Percentiles rank a stretch among this genome's conserved stretches.
Evolutionary conservation across 2,113 vertebrate species (phyloP).

Genomic region (Heptranchias perlo): DNA sequence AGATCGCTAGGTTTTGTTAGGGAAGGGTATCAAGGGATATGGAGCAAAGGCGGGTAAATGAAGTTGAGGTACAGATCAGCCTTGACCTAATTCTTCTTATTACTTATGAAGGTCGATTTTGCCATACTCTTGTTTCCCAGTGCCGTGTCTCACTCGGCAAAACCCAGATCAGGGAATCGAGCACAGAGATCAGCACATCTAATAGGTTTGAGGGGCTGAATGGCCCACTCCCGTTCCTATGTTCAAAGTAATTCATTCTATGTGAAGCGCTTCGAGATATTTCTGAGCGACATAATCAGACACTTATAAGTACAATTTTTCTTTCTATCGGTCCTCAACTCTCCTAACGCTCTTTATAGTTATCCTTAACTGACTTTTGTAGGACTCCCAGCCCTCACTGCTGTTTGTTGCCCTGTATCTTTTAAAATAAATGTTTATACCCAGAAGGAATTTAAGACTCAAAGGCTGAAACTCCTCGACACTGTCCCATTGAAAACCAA

Average conservation of each 20-base stretch:
- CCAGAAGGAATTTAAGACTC: constrained; percentile 14
- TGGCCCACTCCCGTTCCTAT: background rate
- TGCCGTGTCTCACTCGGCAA: background rate
- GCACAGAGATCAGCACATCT: background rate
- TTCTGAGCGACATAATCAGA: background rate
- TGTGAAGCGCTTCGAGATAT: background rate
- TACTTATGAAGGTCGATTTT: background rate
- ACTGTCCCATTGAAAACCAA: constrained; percentile 34
- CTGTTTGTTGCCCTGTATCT: background rate
- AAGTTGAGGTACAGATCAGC: background rate
- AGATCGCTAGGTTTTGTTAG: background rate
- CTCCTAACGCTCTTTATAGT: background rate
- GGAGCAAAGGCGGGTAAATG: background rate
- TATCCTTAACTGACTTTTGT: constrained; percentile 22
- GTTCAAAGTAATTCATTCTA: background rate
- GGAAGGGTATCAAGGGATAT: background rate
- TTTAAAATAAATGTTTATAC: constrained; percentile 33
- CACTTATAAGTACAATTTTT: background rate
- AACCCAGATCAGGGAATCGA: background rate
- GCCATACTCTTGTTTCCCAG: background rate
- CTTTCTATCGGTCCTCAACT: background rate
- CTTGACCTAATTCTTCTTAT: background rate
- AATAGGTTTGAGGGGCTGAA: background rate
- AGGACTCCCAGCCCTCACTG: background rate
- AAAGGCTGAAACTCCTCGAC: background rate